These are phyloP conservation scores for Bombus pascuorum DNA, from an alignment of 1,140 invertebrate genomes.

Conservation along the genomic window DNA sequence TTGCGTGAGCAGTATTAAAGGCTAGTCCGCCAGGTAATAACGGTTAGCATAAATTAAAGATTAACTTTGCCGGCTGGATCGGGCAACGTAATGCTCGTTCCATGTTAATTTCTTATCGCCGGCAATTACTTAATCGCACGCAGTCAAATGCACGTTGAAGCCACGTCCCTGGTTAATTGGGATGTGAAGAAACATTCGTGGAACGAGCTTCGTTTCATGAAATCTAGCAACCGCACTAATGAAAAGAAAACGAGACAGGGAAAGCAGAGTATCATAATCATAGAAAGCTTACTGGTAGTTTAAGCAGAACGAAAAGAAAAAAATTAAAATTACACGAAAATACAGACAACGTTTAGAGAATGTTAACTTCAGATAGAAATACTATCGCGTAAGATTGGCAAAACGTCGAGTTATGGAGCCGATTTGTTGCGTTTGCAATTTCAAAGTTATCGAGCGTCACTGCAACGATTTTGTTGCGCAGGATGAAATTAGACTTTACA, in stretches of 20 bases:
- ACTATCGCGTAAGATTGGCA: not conserved
- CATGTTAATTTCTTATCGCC: conserved; percentile 65
- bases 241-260: not conserved
- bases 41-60: conserved; percentile 66
- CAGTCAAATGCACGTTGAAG: conserved; percentile 42
- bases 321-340: not conserved
- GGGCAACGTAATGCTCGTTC: conserved; percentile 53
- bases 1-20: conserved; percentile 57
- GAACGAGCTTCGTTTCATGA: not conserved
- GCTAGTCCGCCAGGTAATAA: conserved; percentile 55
- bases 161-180: conserved; percentile 28
- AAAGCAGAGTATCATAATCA: not conserved
- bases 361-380: not conserved
- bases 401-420: not conserved
- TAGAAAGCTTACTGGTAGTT: no score
- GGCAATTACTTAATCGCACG: conserved; percentile 61
- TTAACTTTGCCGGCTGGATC: conserved; percentile 52
- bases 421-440: not conserved
- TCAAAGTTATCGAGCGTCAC: not conserved
- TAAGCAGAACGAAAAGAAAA: not conserved
- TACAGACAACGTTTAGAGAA: not conserved
- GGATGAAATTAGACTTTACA: not conserved
- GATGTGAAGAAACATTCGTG: conserved; percentile 15
- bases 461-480: not conserved
- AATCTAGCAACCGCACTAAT: not conserved